Evolutionary conservation across 2,797 vertebrate genomes (phyloP).

Genomic region (Pelobates cultripes): DNA sequence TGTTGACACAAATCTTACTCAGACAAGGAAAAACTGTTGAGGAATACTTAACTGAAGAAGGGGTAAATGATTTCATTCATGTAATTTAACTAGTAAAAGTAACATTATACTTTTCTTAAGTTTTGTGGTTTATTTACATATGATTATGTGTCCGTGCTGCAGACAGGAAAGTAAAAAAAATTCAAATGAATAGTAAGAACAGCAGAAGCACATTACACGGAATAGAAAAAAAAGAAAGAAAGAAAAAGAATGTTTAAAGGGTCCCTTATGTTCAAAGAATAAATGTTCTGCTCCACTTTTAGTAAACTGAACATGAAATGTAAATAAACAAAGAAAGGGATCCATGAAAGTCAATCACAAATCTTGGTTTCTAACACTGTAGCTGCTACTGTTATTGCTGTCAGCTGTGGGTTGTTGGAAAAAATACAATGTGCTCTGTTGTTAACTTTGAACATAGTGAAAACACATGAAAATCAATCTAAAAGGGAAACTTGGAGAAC

Average conservation of each 20-base stretch:
- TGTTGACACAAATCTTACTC: background rate
- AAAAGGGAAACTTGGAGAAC: background rate
- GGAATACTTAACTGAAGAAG: background rate
- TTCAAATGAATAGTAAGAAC: background rate
- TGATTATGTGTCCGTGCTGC: background rate
- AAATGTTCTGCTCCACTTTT: constrained; percentile 58
- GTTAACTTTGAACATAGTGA: background rate
- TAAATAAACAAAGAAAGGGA: constrained; percentile 61
- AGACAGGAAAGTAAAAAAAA: constrained; percentile 1
- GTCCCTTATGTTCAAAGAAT: constrained; percentile 30
- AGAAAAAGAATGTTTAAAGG: background rate
- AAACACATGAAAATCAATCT: background rate
- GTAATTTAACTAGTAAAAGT: background rate
- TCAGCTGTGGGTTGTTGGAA: background rate
- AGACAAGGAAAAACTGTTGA: background rate
- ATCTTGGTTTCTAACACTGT: constrained; percentile 69
- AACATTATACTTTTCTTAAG: background rate
- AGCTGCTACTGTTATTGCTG: constrained; percentile 59
- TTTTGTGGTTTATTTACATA: background rate
- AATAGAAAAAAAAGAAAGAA: too few relatives aligned
- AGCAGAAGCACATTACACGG: background rate
- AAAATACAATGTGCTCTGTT: background rate
- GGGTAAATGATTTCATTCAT: constrained; percentile 8
- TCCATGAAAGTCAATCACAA: constrained; percentile 69
- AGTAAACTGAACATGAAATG: constrained; percentile 19